These are phyloP conservation scores for Macrochelys suwanniensis DNA, from an alignment of 2,797 vertebrate genomes.

Conservation along the genomic window DNA sequence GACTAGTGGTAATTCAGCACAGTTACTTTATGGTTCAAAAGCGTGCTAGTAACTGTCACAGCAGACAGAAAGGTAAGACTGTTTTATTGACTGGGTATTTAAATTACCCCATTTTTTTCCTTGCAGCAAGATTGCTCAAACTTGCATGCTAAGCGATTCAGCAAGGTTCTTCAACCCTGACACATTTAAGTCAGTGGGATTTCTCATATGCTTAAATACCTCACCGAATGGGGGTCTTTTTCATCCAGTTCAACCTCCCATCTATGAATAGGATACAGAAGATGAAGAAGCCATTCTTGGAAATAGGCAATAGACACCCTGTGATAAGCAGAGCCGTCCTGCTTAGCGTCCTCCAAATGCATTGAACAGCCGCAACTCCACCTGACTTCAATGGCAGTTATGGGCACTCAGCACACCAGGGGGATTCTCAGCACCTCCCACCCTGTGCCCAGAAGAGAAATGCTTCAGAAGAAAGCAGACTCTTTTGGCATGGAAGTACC, in stretches of 20 bases:
- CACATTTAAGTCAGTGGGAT: not conserved
- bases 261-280: not conserved
- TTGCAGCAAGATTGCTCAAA: not conserved
- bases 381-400: not conserved
- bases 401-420: not conserved
- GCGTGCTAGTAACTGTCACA: not conserved
- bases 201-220: not conserved
- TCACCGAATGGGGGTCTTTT: not conserved
- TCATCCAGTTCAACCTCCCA: not conserved
- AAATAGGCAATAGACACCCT: not conserved
- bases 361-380: rapidly evolving
- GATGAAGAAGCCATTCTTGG: not conserved
- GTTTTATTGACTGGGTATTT: not conserved
- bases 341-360: not conserved
- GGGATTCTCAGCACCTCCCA: not conserved
- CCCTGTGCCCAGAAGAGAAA: not conserved
- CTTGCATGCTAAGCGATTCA: not conserved
- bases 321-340: not conserved
- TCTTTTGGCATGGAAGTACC: not conserved
- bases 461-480: not conserved
- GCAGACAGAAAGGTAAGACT: not conserved
- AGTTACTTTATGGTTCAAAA: not conserved
- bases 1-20: not conserved
- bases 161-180: not conserved
- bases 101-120: not conserved